Base-by-base conservation (phyloP, 1,140 invertebrate species). In the Drosophila sucinea region DNA sequence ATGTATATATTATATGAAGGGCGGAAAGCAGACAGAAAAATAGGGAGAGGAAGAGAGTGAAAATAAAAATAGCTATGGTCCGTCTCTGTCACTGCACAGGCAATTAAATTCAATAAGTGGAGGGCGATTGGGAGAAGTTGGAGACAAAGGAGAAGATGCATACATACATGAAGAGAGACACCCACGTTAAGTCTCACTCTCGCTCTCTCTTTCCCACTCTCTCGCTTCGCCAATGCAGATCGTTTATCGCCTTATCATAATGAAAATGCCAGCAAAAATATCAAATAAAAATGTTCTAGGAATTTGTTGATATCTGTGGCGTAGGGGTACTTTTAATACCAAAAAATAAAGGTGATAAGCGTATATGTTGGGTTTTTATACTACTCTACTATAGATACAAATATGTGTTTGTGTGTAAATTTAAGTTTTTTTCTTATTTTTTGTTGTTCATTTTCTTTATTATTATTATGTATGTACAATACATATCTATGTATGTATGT, bases 71-170 rank as follows among this genome's bases (percentile, higher is more conserved):
- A 89, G 77, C 83, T 25, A 62, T 72, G 33, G 40, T 60, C 77
- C 25, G 57, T 60, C 74, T 35, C 27, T 17, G 55, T 68, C 51
- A 60, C 68, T 83, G 68, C 75, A 68, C 61, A 79, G 76, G 79
- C 79, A 87, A 86, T 87, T 86, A 86, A 86, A 79, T 86, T 87
- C 83, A 83, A 86, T 87, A 82, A 86, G 76, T 83, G 83, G 73
- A 73, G 83, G 84, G 79, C 70, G 70, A 73, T 75, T 77, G 80
- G 67, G 70, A 74, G 67, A 57, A 77, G 29, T 57, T 47, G 67
- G 55, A 67, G 74, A 85, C 67, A 62, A 69, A 30, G 6, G 60
- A 33, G 35, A 70, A 57, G 67, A 11, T 70, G 23, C 66, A 67
- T 67, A 70, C 66, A 68, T 66, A 62, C 70, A 67, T 64, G 64